phyloP scores from a whole-genome alignment of 2,113 vertebrate species.

The Notarius quadriscutis region DNA sequence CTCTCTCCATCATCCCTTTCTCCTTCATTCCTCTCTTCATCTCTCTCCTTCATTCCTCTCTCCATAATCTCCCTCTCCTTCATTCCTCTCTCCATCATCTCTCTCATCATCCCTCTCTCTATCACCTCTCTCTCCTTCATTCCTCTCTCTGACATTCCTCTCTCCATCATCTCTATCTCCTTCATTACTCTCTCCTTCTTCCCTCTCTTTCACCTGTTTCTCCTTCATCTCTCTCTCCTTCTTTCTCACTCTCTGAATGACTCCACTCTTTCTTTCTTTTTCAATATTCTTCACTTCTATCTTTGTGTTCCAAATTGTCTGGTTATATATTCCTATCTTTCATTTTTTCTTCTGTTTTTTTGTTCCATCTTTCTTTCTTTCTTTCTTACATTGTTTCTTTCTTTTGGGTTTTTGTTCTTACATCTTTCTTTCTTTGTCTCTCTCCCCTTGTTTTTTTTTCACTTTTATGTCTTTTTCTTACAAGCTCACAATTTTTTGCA shows the following conservation, averaged over 20 bases:
- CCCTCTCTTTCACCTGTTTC: neutral
- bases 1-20: neutral
- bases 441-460: neutral
- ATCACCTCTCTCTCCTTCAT: neutral
- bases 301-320: too few relatives aligned
- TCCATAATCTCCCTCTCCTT: neutral
- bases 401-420: neutral
- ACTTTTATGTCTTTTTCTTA: neutral
- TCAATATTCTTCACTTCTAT: neutral
- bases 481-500: neutral
- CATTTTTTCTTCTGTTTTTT: too few relatives aligned
- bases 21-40: neutral
- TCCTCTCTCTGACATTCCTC: neutral
- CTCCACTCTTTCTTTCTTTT: neutral
- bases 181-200: neutral
- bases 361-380: neutral
- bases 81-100: neutral
- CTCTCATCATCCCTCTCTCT: neutral
- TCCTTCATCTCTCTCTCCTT: neutral
- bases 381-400: neutral
- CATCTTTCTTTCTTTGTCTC: neutral
- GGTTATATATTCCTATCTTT: neutral
- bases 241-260: neutral
- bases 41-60: neutral
- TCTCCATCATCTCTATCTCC: neutral